Percentiles rank a stretch among this genome's conserved stretches.
Conservation (phyloP, 1,140 invertebrate species). For the Argopecten irradians region DNA sequence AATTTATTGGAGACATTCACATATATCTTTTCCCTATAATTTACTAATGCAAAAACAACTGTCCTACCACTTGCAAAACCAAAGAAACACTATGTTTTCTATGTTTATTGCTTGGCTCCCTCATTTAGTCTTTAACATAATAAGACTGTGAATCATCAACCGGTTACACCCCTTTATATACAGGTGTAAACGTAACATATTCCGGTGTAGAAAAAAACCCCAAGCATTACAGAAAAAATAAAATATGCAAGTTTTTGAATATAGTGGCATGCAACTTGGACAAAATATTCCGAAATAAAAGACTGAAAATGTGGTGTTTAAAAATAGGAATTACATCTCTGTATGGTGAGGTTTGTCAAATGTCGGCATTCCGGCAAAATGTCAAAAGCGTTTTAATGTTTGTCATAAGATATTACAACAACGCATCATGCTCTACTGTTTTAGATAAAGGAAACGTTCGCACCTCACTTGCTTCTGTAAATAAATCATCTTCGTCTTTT, state of each 20-base stretch:
- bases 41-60: no score
- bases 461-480: conserved; percentile 88
- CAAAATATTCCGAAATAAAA: neutral
- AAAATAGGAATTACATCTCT: neutral
- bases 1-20: no score
- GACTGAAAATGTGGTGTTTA: neutral
- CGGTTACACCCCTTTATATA: no score
- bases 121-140: no score
- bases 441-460: conserved; percentile 58
- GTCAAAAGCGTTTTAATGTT: neutral
- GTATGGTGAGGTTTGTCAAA: neutral
- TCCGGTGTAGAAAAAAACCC: no score
- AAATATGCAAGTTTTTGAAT: neutral
- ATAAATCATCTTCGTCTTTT: conserved; percentile 86
- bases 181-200: no score
- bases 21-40: no score
- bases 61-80: no score
- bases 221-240: neutral
- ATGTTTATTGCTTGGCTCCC: no score
- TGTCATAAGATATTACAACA: conserved; percentile 23
- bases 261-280: neutral
- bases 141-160: no score
- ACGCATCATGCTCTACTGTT: neutral
- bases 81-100: no score
- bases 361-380: neutral